These are phyloP conservation scores for Leptobrachium leishanense DNA, from an alignment of 2,113 vertebrate species.

Conservation along the genomic window DNA sequence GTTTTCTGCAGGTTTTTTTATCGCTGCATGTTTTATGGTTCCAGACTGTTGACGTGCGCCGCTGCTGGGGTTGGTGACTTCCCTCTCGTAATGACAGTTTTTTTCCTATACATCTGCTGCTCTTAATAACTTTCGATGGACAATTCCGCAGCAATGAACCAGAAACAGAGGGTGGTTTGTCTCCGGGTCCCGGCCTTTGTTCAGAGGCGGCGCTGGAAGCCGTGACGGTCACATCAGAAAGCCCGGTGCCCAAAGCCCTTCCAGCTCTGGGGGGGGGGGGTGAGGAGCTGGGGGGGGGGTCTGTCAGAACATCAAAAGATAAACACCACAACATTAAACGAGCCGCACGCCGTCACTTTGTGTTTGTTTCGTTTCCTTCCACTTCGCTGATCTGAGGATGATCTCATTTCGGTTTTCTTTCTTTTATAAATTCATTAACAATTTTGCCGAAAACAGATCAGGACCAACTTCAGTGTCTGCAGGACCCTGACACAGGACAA, in stretches of 20 bases:
- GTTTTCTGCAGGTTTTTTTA: slow-evolving; percentile 11
- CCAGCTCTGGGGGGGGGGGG: slow-evolving; percentile 12
- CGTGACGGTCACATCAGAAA: slow-evolving; percentile 23
- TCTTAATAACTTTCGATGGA: slow-evolving; percentile 8
- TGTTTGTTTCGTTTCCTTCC: slow-evolving; percentile 32
- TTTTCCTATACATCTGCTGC: slow-evolving; percentile 31
- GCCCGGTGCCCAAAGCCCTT: slow-evolving; percentile 17
- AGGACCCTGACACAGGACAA: too few species aligned
- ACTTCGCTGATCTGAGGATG: background rate
- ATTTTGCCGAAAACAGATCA: too few species aligned
- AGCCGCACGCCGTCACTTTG: slow-evolving; percentile 4
- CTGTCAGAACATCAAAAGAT: slow-evolving; percentile 38
- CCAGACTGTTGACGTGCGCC: background rate
- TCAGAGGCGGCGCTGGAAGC: slow-evolving; percentile 9
- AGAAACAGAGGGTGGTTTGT: slow-evolving; percentile 35
- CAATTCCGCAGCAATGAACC: slow-evolving; percentile 14
- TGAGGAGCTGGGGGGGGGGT: background rate
- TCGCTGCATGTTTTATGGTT: too few species aligned
- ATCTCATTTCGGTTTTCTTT: background rate
- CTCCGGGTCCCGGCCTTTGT: slow-evolving; percentile 9
- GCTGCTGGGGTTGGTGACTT: background rate
- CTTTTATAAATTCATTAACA: background rate
- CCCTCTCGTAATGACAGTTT: slow-evolving; percentile 1
- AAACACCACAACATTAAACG: background rate
- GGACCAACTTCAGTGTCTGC: too few species aligned